These are phyloP conservation scores for Lepas anatifera DNA, from an alignment of 2,888 invertebrate genomes.

Conservation along the genomic window DNA sequence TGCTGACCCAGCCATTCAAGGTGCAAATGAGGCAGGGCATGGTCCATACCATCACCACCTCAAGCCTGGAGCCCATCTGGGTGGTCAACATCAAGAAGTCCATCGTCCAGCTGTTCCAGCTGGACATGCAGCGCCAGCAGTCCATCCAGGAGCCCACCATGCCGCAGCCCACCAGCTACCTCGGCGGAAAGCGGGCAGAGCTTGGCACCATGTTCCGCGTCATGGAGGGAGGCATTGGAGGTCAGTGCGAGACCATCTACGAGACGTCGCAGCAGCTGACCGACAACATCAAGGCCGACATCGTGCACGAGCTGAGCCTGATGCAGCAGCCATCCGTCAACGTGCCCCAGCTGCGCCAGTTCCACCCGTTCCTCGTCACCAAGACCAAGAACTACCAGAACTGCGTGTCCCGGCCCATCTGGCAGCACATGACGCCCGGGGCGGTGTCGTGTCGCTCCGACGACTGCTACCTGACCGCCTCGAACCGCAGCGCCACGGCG, in stretches of 20 bases:
- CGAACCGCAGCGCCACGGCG: neutral
- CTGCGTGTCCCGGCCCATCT: constrained; percentile 31
- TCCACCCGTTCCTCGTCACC: constrained; percentile 29
- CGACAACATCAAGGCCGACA: constrained; percentile 16
- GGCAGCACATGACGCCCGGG: constrained; percentile 16
- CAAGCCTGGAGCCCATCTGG: constrained; percentile 31
- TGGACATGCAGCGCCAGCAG: constrained; percentile 29
- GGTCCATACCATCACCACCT: constrained; percentile 15
- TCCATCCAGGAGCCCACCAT: neutral
- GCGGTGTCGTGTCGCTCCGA: neutral
- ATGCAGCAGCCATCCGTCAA: neutral
- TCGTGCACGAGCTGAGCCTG: constrained; percentile 6
- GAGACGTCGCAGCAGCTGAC: constrained; percentile 25
- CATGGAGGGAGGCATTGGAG: constrained; percentile 30
- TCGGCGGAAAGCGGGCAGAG: constrained; percentile 22
- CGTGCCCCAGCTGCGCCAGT: constrained; percentile 16
- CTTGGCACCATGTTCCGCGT: constrained; percentile 26
- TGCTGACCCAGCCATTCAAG: neutral
- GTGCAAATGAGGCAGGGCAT: constrained; percentile 16
- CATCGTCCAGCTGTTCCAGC: constrained; percentile 30
- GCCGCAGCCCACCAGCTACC: neutral
- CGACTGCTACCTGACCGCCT: constrained; percentile 3
- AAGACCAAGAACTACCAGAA: constrained; percentile 37
- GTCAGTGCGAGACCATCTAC: constrained; percentile 32
- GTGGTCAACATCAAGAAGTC: constrained; percentile 36